Conservation (phyloP, 1,140 invertebrate species). For the Drosophila equinoxialis region DNA sequence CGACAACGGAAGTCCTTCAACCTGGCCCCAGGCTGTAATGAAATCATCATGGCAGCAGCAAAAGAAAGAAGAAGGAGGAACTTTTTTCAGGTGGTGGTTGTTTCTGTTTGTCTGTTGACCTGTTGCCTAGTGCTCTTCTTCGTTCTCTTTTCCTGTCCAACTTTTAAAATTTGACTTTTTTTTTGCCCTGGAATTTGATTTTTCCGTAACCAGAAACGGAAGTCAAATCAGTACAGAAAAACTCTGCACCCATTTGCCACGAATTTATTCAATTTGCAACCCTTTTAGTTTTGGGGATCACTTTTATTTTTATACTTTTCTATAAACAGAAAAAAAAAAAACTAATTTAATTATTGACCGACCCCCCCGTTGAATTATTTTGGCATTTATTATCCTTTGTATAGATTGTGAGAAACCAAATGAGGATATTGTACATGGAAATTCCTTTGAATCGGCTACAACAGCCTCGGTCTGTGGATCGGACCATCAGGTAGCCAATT, state of each 20-base stretch:
- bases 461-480: constrained; percentile 87
- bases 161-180: constrained; percentile 13
- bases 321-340: background rate
- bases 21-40: constrained; percentile 1
- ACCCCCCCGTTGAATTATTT: background rate
- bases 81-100: constrained; percentile 3
- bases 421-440: constrained; percentile 86
- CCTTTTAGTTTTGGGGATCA: constrained; percentile 56
- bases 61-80: background rate
- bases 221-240: constrained; percentile 24
- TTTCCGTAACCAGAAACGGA: constrained; percentile 19
- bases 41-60: constrained; percentile 6
- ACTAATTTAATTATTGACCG: constrained; percentile 52
- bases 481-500: constrained; percentile 87
- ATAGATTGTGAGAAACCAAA: constrained; percentile 84
- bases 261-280: constrained; percentile 63
- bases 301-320: constrained; percentile 26
- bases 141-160: constrained; percentile 1
- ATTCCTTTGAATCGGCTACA: constrained; percentile 88
- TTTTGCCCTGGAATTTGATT: constrained; percentile 20
- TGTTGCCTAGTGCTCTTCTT: constrained; percentile 6
- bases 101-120: constrained; percentile 10
- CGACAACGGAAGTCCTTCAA: constrained; percentile 19
- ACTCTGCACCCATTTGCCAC: background rate
- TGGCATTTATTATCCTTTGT: background rate